Conservation (phyloP, 2,888 invertebrate species). For the Cephus pulcher region DNA sequence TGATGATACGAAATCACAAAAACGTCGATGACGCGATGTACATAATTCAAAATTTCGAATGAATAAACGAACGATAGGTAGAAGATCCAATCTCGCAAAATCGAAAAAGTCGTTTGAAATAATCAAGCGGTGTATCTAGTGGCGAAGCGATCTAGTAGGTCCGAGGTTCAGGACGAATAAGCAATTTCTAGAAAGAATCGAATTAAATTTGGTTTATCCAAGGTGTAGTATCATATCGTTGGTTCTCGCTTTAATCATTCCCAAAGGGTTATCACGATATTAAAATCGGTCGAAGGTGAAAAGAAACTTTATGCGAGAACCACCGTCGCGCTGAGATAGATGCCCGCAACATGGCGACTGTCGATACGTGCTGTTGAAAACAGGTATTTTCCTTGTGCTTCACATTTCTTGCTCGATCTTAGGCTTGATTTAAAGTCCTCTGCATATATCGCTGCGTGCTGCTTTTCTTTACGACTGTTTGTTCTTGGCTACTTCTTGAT, state of each 20-base stretch:
- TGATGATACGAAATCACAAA: background rate
- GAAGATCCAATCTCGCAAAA: slow-evolving; percentile 26
- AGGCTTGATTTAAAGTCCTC: background rate
- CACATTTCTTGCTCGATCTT: background rate
- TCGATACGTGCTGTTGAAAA: slow-evolving; percentile 24
- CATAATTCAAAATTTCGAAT: slow-evolving; percentile 37
- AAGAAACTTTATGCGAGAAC: slow-evolving; percentile 3
- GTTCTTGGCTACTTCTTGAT: background rate
- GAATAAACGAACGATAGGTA: slow-evolving; percentile 37
- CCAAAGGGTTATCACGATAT: background rate
- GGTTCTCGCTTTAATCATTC: background rate
- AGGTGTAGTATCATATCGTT: background rate
- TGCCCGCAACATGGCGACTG: slow-evolving; percentile 33
- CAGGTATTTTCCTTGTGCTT: slow-evolving; percentile 23
- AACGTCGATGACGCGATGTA: background rate
- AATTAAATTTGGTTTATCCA: background rate
- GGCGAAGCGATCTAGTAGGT: background rate
- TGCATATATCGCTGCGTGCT: background rate
- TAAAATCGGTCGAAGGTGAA: slow-evolving; percentile 2
- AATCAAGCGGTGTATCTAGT: slow-evolving; percentile 12
- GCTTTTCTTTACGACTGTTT: background rate
- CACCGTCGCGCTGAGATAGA: slow-evolving; percentile 20
- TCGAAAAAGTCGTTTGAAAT: slow-evolving; percentile 18
- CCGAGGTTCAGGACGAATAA: background rate
- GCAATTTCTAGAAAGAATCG: background rate